Percentiles rank a stretch among this genome's conserved stretches.
Conservation (phyloP, 2,888 invertebrate species). For the Rhagonycha fulva region DNA sequence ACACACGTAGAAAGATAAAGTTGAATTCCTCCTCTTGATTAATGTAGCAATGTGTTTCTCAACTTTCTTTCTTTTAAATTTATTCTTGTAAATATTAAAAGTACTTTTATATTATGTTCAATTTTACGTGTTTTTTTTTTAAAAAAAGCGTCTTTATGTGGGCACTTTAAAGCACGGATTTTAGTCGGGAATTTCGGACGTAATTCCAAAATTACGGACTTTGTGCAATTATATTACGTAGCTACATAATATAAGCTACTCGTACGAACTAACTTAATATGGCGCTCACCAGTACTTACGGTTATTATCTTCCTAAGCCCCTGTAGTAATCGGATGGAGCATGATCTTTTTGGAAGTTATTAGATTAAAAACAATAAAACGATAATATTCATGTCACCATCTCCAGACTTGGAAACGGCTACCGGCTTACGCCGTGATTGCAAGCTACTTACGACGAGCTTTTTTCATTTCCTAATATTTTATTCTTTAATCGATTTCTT, state of each 20-base stretch:
- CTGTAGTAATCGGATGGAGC: constrained; percentile 7
- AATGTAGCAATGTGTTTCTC: neutral
- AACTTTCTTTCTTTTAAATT: no score
- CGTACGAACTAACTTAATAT: constrained; percentile 15
- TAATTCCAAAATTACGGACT: constrained; percentile 12
- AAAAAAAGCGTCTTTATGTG: no score
- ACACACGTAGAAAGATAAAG: neutral
- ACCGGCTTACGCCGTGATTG: neutral
- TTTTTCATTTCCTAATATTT: neutral
- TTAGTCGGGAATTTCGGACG: constrained; percentile 8
- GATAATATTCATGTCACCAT: neutral
- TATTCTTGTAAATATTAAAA: no score
- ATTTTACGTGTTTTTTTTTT: no score
- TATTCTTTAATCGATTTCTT: neutral
- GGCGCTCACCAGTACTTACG: constrained; percentile 9
- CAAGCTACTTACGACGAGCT: neutral
- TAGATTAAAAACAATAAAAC: neutral
- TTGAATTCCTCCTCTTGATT: neutral
- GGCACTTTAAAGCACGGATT: neutral
- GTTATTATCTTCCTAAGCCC: constrained; percentile 18
- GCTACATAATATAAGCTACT: neutral
- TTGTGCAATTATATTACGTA: constrained; percentile 19
- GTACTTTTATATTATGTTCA: no score
- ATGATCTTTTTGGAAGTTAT: neutral
- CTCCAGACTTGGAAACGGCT: neutral